Evolutionary conservation across 2,797 vertebrate genomes (phyloP).

Genomic region (Nasua narica): DNA sequence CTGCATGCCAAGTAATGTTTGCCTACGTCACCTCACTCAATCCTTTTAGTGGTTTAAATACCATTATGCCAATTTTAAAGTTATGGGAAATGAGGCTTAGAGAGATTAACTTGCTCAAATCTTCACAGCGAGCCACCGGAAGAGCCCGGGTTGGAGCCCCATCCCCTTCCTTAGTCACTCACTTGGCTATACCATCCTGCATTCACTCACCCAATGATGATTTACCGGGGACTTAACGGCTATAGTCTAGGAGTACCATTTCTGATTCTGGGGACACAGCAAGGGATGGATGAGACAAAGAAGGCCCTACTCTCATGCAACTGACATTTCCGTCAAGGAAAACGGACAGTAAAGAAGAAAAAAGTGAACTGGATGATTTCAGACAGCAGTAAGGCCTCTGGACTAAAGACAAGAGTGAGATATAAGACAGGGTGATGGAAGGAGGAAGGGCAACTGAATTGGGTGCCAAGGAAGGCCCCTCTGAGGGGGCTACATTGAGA

Average conservation of each 20-base stretch:
- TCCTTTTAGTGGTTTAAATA: neutral
- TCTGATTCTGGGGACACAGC: neutral
- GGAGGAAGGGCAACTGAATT: neutral
- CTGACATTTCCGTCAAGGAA: neutral
- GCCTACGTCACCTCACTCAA: neutral
- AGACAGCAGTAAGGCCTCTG: neutral
- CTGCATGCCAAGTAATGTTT: neutral
- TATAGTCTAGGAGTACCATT: accelerated
- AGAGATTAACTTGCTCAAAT: neutral
- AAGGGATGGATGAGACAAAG: neutral
- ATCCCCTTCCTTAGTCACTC: neutral
- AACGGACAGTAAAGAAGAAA: neutral
- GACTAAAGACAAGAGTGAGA: neutral
- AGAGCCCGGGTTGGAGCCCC: neutral
- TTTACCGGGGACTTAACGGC: neutral
- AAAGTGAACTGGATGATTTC: neutral
- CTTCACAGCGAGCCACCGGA: neutral
- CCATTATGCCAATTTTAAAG: neutral
- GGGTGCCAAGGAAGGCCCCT: neutral
- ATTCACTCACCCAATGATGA: neutral
- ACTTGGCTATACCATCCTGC: neutral
- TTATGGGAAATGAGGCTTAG: neutral
- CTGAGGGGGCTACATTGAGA: neutral
- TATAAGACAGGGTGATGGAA: accelerated
- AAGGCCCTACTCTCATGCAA: neutral